Base-by-base conservation (phyloP, 1,140 invertebrate species). In the Thaumetopoea pityocampa region DNA sequence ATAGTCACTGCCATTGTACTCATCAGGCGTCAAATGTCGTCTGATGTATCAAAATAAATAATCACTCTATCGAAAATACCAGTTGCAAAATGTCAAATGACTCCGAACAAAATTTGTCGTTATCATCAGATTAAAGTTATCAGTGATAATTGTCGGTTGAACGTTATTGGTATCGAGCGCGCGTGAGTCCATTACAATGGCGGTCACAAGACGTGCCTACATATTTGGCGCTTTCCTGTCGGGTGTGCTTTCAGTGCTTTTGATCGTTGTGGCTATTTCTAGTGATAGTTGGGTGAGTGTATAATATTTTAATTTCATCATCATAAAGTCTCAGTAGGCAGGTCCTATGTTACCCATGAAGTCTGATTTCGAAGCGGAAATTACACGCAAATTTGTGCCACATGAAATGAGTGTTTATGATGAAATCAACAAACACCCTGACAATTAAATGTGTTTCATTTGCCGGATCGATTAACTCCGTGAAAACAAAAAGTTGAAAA, bases 261-360 rank as follows among this genome's bases (percentile, higher is more conserved):
- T 81, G 8, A 49, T 67, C 12, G 34, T 79, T 9, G 57, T 77
- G 2, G 50, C 74, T 0, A 46, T 79, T 4, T 48, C 77, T 2
- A 81, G 72, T 50, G 72, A 77, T 22, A 70, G 62, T 59, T 81
- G 77, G 77, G 77, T 79, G 41, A 68, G 77, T 77, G 37, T 22
- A n/a, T 23, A 18, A 32, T 32, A 6, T 22, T 22, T 2, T 22
- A 4, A 4, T 2, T 5, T 5, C 4, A 22, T 22, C 6, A 22
- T 22, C 20, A 7, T 7, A 6, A 32, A 11, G 6, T 18, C 32
- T 16, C n/a, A n/a, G n/a, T n/a, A n/a, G n/a, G n/a, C n/a, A n/a
- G n/a, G n/a, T n/a, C n/a, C n/a, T n/a, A n/a, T n/a, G n/a, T n/a
- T n/a, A n/a, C n/a, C n/a, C n/a, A n/a, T n/a, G n/a, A n/a, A n/a